A percentile compares a stretch with the other conserved stretches of the same genome.
Conservation (phyloP, 2,113 vertebrate genomes). For the Neomonachus schauinslandi region DNA sequence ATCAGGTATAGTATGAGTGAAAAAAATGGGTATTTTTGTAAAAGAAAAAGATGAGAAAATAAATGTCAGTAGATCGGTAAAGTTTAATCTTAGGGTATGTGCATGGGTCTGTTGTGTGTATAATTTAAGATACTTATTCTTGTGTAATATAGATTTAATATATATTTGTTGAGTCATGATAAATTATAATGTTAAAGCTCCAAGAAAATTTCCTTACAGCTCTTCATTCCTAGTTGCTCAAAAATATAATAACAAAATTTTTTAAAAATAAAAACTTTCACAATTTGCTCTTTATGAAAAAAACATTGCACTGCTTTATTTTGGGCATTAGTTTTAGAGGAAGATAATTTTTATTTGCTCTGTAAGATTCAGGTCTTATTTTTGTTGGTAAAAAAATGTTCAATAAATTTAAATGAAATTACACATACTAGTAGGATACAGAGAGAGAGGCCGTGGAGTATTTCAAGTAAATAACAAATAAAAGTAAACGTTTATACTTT, state of each 20-base stretch:
- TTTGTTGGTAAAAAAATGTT: slow-evolving; percentile 62
- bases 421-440: neutral
- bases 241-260: slow-evolving; percentile 52
- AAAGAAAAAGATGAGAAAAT: slow-evolving; percentile 68
- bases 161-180: slow-evolving; percentile 57
- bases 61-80: slow-evolving; percentile 50
- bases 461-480: neutral
- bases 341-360: slow-evolving; percentile 62
- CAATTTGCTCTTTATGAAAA: slow-evolving; percentile 64
- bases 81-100: slow-evolving; percentile 57
- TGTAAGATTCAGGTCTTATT: neutral
- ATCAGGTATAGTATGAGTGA: slow-evolving; percentile 79
- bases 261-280: neutral
- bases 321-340: slow-evolving; percentile 21
- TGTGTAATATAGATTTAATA: slow-evolving; percentile 63
- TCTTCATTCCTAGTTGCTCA: slow-evolving; percentile 43
- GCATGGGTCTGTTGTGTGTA: slow-evolving; percentile 52
- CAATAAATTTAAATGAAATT: slow-evolving; percentile 51
- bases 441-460: neutral
- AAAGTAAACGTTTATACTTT: slow-evolving; percentile 16
- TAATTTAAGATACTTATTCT: slow-evolving; percentile 68
- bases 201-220: slow-evolving; percentile 60
- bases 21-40: slow-evolving; percentile 76
- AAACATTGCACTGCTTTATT: slow-evolving; percentile 2
- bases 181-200: slow-evolving; percentile 60